Evolutionary conservation across 2,797 vertebrate species (phyloP).

Genomic region (Leptoclinus maculatus): DNA sequence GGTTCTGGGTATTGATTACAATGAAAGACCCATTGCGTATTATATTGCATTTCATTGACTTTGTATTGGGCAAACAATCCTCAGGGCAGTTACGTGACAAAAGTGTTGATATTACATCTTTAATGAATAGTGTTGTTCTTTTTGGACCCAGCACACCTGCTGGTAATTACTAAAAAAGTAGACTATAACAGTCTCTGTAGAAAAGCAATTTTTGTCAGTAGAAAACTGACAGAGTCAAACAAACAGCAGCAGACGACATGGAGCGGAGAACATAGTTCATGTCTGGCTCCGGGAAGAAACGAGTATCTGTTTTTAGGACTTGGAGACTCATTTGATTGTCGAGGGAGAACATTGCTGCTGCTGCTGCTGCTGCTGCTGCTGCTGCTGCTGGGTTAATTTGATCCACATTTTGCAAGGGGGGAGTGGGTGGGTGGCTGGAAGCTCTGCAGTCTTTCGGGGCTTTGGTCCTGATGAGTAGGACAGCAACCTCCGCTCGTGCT

Average conservation of each 20-base stretch:
- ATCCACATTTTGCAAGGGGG: slow-evolving; percentile 78
- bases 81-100: slow-evolving; percentile 16
- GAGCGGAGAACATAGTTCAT: slow-evolving; percentile 55
- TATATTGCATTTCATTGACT: slow-evolving; percentile 83
- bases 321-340: slow-evolving; percentile 68
- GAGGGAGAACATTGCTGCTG: slow-evolving; percentile 74
- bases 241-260: slow-evolving; percentile 68
- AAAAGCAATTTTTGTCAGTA: slow-evolving; percentile 59
- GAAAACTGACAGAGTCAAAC: slow-evolving; percentile 70
- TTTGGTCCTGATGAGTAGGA: slow-evolving; percentile 68
- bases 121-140: slow-evolving; percentile 8
- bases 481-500: slow-evolving; percentile 46
- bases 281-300: slow-evolving; percentile 64
- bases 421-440: slow-evolving; percentile 60
- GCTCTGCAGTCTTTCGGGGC: slow-evolving; percentile 50
- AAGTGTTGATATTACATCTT: slow-evolving; percentile 47
- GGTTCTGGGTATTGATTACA: slow-evolving; percentile 80
- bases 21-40: slow-evolving; percentile 80
- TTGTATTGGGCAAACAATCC: slow-evolving; percentile 74
- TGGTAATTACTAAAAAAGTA: slow-evolving; percentile 55
- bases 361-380: slow-evolving; percentile 63
- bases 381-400: slow-evolving; percentile 78
- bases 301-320: slow-evolving; percentile 73
- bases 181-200: slow-evolving; percentile 37
- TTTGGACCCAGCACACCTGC: slow-evolving; percentile 52